phyloP scores from a whole-genome alignment of 2,888 invertebrate species.

The Ophion obscuratus region DNA sequence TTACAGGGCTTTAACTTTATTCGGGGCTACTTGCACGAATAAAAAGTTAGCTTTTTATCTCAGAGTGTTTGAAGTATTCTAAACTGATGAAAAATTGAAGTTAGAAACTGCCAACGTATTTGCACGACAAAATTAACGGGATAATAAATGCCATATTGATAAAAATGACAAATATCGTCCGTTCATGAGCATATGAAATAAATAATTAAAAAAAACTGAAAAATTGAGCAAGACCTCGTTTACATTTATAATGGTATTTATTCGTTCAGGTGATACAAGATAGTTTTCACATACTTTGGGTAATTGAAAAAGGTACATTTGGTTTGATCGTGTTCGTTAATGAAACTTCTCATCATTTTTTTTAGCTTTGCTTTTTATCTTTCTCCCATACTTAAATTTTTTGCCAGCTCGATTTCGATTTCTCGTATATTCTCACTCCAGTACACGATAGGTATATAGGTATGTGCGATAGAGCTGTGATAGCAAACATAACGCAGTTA shows the following conservation, averaged over 20 bases:
- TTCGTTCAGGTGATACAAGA: conserved; percentile 78
- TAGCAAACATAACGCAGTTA: conserved; percentile 74
- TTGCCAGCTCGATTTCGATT: conserved; percentile 3
- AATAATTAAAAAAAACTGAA: not conserved
- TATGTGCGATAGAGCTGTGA: conserved; percentile 61
- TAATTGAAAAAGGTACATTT: conserved; percentile 76
- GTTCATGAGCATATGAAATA: not conserved
- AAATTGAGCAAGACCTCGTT: conserved; percentile 1
- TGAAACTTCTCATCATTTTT: not conserved
- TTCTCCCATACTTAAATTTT: not conserved
- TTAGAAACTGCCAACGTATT: too few relatives aligned
- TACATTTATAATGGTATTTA: conserved; percentile 79
- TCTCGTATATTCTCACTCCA: conserved; percentile 18
- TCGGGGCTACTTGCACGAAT: too few relatives aligned
- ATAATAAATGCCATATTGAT: not conserved
- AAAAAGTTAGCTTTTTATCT: too few relatives aligned
- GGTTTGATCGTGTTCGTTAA: conserved; percentile 44
- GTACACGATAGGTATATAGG: conserved; percentile 41
- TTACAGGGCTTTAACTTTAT: too few relatives aligned
- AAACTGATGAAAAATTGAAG: too few relatives aligned
- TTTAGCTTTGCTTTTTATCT: conserved; percentile 18
- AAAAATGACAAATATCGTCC: not conserved
- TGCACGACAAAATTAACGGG: not conserved
- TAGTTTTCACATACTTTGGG: conserved; percentile 76
- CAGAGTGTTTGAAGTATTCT: too few relatives aligned